A percentile compares a stretch with the other conserved stretches of the same genome.
These are phyloP conservation scores for Phalacrocorax carbo DNA, from an alignment of 2,113 vertebrate species.

Conservation along the genomic window DNA sequence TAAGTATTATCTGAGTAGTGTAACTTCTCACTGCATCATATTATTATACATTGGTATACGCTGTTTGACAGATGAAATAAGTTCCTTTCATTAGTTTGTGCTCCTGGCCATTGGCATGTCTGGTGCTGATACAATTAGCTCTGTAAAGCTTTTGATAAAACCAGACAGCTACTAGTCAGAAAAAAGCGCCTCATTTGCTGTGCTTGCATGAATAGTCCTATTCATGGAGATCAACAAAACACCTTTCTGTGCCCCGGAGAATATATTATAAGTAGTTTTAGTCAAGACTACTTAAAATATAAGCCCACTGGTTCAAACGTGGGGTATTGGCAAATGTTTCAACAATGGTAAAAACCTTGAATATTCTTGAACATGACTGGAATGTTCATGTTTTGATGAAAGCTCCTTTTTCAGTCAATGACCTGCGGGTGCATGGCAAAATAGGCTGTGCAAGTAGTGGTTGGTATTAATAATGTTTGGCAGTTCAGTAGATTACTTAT, in stretches of 20 bases:
- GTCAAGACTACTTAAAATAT: slow-evolving; percentile 15
- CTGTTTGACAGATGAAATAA: slow-evolving; percentile 29
- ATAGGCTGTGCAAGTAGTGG: background rate
- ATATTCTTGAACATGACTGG: background rate
- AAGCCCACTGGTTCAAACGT: background rate
- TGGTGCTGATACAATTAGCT: slow-evolving; percentile 18
- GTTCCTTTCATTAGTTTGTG: slow-evolving; percentile 4
- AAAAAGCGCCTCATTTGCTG: background rate
- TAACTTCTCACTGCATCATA: background rate
- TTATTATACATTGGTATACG: background rate
- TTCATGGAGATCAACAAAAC: background rate
- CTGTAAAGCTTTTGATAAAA: slow-evolving; percentile 39
- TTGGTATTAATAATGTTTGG: background rate
- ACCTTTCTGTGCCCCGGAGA: background rate
- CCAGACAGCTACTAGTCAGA: background rate
- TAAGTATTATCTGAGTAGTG: background rate
- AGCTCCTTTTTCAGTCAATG: background rate
- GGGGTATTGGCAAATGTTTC: background rate
- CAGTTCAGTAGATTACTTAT: background rate
- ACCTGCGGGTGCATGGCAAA: background rate
- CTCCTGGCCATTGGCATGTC: background rate
- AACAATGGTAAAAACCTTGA: background rate
- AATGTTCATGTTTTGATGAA: background rate
- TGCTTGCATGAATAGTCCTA: background rate
- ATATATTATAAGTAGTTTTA: background rate